These are phyloP conservation scores for Galeopsomyia nigrocyanea DNA, from an alignment of 2,888 invertebrate species.

Conservation along the genomic window DNA sequence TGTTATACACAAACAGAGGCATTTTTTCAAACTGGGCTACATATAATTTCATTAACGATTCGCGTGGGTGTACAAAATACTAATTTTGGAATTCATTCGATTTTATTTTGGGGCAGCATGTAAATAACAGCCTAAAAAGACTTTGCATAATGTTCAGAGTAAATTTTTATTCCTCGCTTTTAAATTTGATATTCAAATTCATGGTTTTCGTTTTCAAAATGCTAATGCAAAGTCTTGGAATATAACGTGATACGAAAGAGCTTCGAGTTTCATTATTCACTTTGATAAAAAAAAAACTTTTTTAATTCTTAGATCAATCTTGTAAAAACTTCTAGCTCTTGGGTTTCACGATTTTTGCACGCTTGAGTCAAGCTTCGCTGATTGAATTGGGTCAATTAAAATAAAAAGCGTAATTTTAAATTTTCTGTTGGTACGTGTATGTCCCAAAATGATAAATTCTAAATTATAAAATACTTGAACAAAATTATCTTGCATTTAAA, in stretches of 20 bases:
- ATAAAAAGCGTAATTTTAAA: conserved; percentile 5
- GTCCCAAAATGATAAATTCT: conserved; percentile 11
- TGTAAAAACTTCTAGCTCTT: conserved; percentile 30
- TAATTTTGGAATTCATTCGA: conserved; percentile 46
- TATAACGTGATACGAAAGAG: conserved; percentile 21
- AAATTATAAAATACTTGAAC: no score
- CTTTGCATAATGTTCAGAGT: conserved; percentile 44
- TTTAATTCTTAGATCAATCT: neutral
- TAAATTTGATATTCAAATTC: conserved; percentile 3
- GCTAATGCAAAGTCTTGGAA: conserved; percentile 38
- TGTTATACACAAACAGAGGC: conserved; percentile 57
- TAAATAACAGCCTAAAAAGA: conserved; percentile 63
- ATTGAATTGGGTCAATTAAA: conserved; percentile 30
- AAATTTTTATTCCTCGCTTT: conserved; percentile 8
- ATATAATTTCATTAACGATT: conserved; percentile 50
- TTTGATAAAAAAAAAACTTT: neutral
- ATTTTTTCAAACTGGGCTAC: conserved; percentile 61
- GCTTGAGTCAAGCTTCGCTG: conserved; percentile 60
- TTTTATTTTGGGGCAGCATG: conserved; percentile 64
- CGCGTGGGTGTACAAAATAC: conserved; percentile 59
- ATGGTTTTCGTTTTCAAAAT: conserved; percentile 7
- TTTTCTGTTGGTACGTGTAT: conserved; percentile 37
- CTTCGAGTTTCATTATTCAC: conserved; percentile 25
- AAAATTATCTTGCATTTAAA: no score
- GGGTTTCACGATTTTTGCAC: conserved; percentile 50